Evolutionary conservation across 92 coral and sea anemone species (phyloP).

Genomic region (Porites cylindrica): DNA sequence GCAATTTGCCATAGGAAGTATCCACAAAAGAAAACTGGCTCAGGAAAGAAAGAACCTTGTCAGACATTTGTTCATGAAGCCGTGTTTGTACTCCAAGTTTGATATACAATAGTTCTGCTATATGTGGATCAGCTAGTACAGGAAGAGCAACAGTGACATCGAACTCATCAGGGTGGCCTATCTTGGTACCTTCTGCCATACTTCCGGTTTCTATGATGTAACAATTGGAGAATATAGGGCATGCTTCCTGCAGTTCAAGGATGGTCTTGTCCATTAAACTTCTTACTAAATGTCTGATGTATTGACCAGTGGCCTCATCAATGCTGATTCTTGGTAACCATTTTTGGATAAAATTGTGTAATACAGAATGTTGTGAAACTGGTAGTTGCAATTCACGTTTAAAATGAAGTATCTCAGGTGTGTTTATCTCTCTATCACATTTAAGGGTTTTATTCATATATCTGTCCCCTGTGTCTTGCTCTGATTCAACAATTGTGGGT

Average conservation of each 20-base stretch:
- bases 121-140: constrained; percentile 36
- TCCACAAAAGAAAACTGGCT: constrained; percentile 37
- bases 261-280: constrained; percentile 30
- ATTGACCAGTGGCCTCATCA: constrained; percentile 5
- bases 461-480: constrained; percentile 8
- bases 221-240: constrained; percentile 30
- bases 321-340: constrained; percentile 38
- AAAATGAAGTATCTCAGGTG: constrained; percentile 18
- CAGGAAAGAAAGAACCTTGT: constrained; percentile 39
- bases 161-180: constrained; percentile 63
- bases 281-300: constrained; percentile 29
- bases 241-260: constrained; percentile 30
- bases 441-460: neutral
- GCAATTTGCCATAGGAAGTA: constrained; percentile 16
- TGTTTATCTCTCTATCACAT: neutral
- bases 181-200: constrained; percentile 70
- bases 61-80: constrained; percentile 17
- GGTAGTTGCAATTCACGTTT: constrained; percentile 35
- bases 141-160: constrained; percentile 54
- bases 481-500: neutral
- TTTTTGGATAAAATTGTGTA: constrained; percentile 24
- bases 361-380: constrained; percentile 48
- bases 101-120: constrained; percentile 46
- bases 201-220: constrained; percentile 60
- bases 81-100: constrained; percentile 44